Evolutionary conservation across 2,888 invertebrate genomes (phyloP).

Genomic region (Alloscopus bannaensis): DNA sequence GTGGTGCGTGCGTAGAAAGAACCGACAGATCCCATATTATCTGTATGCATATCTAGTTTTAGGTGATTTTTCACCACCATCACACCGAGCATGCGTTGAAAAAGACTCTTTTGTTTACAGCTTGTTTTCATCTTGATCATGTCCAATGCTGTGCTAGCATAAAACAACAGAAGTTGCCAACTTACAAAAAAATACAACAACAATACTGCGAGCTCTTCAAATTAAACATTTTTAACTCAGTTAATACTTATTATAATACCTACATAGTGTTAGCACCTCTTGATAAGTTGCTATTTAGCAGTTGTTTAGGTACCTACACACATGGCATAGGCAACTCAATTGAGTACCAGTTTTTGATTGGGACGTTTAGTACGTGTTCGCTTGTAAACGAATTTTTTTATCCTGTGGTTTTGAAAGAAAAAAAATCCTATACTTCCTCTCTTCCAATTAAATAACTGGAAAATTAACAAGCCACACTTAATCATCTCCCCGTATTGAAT

Average conservation of each 20-base stretch:
- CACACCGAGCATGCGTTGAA: conserved; percentile 47
- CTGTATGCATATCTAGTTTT: conserved; percentile 24
- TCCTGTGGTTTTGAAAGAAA: too few species aligned
- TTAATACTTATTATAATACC: conserved; percentile 19
- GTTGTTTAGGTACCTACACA: not conserved
- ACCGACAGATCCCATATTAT: conserved; percentile 49
- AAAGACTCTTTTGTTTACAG: conserved; percentile 43
- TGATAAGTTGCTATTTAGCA: not conserved
- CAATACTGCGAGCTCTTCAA: conserved; percentile 3
- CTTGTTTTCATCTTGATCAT: conserved; percentile 13
- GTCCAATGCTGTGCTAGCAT: not conserved
- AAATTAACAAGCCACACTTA: conserved; percentile 57
- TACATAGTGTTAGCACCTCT: conserved; percentile 43
- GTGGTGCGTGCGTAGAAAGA: conserved; percentile 57
- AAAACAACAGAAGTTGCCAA: conserved; percentile 17
- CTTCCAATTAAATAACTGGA: conserved; percentile 19
- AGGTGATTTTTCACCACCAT: conserved; percentile 39
- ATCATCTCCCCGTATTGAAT: conserved; percentile 18
- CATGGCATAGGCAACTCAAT: not conserved
- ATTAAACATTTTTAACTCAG: conserved; percentile 52
- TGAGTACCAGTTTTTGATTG: not conserved
- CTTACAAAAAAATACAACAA: conserved; percentile 30
- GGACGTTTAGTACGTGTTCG: conserved; percentile 37
- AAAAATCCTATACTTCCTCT: conserved; percentile 12
- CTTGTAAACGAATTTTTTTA: conserved; percentile 14